These are phyloP conservation scores for Calycopis cecrops DNA, from an alignment of 1,140 invertebrate genomes.

Conservation along the genomic window DNA sequence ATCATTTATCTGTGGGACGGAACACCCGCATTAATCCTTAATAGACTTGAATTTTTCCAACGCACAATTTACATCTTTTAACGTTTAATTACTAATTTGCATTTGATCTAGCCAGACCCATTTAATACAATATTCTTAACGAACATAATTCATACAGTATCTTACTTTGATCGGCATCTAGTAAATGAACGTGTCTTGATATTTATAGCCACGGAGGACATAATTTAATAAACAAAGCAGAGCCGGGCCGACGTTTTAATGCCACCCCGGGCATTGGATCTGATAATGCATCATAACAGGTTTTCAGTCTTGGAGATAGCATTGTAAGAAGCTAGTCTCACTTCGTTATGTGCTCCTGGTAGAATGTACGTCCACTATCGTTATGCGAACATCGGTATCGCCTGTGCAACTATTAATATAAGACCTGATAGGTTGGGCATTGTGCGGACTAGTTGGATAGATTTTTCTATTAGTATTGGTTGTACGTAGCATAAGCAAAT, in stretches of 20 bases:
- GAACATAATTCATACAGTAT: conserved; percentile 65
- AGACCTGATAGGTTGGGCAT: not conserved
- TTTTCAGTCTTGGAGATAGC: conserved; percentile 59
- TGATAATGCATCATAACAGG: conserved; percentile 70
- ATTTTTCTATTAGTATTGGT: no score
- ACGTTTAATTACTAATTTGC: conserved; percentile 13
- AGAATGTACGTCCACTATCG: conserved; percentile 36
- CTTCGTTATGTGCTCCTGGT: conserved; percentile 62
- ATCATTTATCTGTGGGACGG: no score
- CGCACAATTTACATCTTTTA: conserved; percentile 10
- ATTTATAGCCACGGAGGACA: conserved; percentile 64
- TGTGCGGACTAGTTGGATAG: no score
- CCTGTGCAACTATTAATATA: conserved; percentile 51
- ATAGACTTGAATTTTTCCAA: conserved; percentile 5
- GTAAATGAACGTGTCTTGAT: conserved; percentile 64
- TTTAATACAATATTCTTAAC: conserved; percentile 50
- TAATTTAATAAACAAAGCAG: conserved; percentile 75
- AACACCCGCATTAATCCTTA: not conserved
- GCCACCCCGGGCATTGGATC: conserved; percentile 67
- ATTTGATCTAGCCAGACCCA: conserved; percentile 27
- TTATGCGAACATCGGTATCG: conserved; percentile 56
- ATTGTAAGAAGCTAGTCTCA: conserved; percentile 62
- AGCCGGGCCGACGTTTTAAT: conserved; percentile 64
- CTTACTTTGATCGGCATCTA: conserved; percentile 61
- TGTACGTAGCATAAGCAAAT: no score